These are phyloP conservation scores for Cosmopolites sordidus DNA, from an alignment of 2,888 invertebrate genomes.

Conservation along the genomic window DNA sequence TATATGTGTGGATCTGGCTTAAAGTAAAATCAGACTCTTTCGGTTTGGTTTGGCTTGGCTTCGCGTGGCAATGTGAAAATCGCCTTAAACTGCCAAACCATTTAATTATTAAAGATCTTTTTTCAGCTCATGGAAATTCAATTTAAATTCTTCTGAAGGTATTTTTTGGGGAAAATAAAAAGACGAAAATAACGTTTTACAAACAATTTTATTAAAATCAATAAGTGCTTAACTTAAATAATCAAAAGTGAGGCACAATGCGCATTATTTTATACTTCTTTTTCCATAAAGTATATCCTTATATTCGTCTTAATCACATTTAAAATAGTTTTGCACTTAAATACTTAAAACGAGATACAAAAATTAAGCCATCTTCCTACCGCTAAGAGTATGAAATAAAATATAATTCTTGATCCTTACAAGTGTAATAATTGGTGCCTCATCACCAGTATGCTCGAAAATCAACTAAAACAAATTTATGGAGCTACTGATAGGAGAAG, in stretches of 20 bases:
- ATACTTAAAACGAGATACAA: constrained; percentile 19
- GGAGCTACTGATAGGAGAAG: not conserved
- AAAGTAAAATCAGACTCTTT: too few species aligned
- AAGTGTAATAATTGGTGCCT: not conserved
- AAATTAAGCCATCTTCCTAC: constrained; percentile 19
- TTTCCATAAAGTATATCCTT: constrained; percentile 9
- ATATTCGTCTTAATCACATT: constrained; percentile 26
- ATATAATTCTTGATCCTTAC: not conserved
- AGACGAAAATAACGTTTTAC: constrained; percentile 21
- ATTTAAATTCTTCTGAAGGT: too few species aligned
- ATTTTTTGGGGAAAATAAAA: not conserved
- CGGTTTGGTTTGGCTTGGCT: too few species aligned
- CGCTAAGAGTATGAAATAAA: constrained; percentile 1
- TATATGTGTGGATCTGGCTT: too few species aligned
- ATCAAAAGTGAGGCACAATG: constrained; percentile 44
- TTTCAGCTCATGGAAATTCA: too few species aligned
- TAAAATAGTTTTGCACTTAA: constrained; percentile 22
- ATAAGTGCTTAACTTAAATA: constrained; percentile 41
- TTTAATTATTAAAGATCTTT: too few species aligned
- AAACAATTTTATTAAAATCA: constrained; percentile 41
- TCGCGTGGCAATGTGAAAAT: too few species aligned
- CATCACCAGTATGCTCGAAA: not conserved
- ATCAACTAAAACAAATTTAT: not conserved
- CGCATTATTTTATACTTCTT: constrained; percentile 33
- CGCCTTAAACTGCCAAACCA: too few species aligned